Evolutionary conservation across 2,888 invertebrate genomes (phyloP).

Genomic region (Archips xylosteana): DNA sequence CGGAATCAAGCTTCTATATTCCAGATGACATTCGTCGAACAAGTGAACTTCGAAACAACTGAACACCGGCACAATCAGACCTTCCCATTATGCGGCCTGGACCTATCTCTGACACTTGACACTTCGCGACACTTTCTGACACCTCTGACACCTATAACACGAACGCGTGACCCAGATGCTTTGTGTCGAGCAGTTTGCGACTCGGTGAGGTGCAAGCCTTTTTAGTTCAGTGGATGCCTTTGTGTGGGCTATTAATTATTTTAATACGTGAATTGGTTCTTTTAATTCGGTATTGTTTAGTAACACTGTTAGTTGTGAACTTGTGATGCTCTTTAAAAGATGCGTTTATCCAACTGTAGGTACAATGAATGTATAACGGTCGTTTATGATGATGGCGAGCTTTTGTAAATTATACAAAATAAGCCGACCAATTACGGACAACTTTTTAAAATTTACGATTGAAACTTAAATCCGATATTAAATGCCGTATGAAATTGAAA

Average conservation of each 20-base stretch:
- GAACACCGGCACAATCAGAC: slow-evolving; percentile 36
- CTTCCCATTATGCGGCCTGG: slow-evolving; percentile 35
- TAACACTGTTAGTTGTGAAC: too few relatives aligned
- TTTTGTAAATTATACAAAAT: too few relatives aligned
- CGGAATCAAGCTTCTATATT: neutral
- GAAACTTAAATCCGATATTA: neutral
- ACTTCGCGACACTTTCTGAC: slow-evolving; percentile 35
- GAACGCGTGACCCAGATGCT: slow-evolving; percentile 37
- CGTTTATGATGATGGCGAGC: too few relatives aligned
- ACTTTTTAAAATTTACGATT: neutral
- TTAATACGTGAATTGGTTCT: too few relatives aligned
- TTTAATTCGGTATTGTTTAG: too few relatives aligned
- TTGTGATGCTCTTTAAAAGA: too few relatives aligned
- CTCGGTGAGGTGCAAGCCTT: neutral
- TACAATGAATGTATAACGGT: too few relatives aligned
- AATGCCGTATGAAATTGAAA: neutral
- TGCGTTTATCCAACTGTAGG: too few relatives aligned
- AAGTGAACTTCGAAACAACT: slow-evolving; percentile 34
- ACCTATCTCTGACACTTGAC: slow-evolving; percentile 43
- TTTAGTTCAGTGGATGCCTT: neutral
- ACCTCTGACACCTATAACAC: slow-evolving; percentile 17
- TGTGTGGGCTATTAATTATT: neutral
- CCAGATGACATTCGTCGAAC: neutral
- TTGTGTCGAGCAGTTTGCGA: slow-evolving; percentile 12
- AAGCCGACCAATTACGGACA: too few relatives aligned